A percentile compares a stretch with the other conserved stretches of the same genome.
Conservation (phyloP, 2,113 vertebrate genomes). For the Marmota monax region DNA sequence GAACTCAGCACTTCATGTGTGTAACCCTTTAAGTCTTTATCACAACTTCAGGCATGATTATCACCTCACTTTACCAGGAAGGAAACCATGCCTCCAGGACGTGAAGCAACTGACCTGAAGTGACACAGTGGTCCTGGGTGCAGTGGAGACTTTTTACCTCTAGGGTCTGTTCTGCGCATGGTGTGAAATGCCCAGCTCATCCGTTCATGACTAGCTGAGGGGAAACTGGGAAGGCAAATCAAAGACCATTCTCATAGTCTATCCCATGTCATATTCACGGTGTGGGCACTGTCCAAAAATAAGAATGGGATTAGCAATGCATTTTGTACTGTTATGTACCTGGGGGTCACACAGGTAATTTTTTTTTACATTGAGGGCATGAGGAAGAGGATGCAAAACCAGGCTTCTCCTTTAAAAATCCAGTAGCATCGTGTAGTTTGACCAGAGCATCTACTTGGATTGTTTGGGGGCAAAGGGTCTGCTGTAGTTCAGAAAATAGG, state of each 20-base stretch:
- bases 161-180: neutral
- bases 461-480: neutral
- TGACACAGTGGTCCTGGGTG: neutral
- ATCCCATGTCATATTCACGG: neutral
- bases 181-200: no score
- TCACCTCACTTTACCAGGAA: neutral
- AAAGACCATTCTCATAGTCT: neutral
- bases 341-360: neutral
- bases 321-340: neutral
- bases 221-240: neutral
- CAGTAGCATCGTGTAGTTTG: neutral
- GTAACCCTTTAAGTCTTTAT: neutral
- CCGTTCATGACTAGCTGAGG: neutral
- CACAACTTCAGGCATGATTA: neutral
- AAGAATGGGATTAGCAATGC: neutral
- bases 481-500: neutral
- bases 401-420: neutral
- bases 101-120: neutral
- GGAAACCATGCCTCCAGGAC: neutral
- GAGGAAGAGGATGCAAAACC: neutral
- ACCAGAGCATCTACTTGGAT: neutral
- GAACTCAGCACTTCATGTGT: neutral
- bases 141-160: neutral
- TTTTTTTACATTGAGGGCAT: neutral
- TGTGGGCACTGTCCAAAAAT: neutral